Evolutionary conservation across 1,140 invertebrate species (phyloP).

Genomic region (Pseudoatta argentina): DNA sequence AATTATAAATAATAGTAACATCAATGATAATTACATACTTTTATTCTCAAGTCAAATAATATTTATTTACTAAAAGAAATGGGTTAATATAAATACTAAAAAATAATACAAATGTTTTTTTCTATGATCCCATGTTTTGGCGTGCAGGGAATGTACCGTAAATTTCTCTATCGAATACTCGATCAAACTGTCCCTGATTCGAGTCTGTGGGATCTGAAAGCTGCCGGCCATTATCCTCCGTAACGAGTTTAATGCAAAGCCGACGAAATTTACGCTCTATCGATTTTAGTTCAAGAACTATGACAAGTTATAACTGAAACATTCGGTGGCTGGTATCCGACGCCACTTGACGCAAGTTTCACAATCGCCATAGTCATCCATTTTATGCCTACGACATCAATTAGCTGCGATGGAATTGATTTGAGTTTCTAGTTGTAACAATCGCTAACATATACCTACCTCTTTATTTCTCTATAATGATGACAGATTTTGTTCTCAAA

Average conservation of each 20-base stretch:
- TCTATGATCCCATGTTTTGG: background rate
- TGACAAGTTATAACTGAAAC: constrained; percentile 65
- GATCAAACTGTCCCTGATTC: constrained; percentile 61
- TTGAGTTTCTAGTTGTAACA: constrained; percentile 45
- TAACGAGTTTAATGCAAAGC: constrained; percentile 64
- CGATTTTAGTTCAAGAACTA: constrained; percentile 65
- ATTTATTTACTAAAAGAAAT: background rate
- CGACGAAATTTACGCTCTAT: constrained; percentile 64
- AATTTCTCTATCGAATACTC: constrained; percentile 50
- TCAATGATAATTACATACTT: background rate
- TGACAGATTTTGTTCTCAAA: background rate
- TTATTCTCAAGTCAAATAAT: background rate
- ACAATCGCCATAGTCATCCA: constrained; percentile 51
- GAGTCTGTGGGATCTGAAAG: constrained; percentile 59
- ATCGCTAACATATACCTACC: background rate
- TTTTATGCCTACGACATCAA: constrained; percentile 64
- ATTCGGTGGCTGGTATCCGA: constrained; percentile 60
- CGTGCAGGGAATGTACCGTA: constrained; percentile 27
- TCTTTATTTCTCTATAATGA: background rate
- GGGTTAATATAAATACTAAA: background rate
- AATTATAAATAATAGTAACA: background rate
- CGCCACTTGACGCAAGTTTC: constrained; percentile 60
- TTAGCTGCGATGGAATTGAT: constrained; percentile 51
- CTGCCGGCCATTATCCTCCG: constrained; percentile 61
- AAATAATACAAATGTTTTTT: background rate